Base-by-base conservation (phyloP, 2,888 invertebrate genomes). In the Stictocephala bisonia region DNA sequence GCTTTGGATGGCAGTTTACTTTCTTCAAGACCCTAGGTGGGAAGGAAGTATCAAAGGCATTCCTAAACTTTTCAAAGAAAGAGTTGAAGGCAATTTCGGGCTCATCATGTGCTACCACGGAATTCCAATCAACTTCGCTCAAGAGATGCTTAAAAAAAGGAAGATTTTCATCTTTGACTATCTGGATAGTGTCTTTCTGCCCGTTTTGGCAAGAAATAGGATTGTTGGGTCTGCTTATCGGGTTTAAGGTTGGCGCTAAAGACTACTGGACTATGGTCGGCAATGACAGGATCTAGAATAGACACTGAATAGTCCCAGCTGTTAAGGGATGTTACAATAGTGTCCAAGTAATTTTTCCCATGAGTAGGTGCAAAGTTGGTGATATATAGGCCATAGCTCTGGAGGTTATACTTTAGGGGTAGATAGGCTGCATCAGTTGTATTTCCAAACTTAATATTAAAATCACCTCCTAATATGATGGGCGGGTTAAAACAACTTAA, bases 381-480 rank as follows among this genome's bases (percentile, higher is more conserved):
- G 3, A 60, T 40, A 20, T 40, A 60, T 11, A 60, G 20, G 13
- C 60, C 60, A 51, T 51, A 27, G 11, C 51, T 51, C 3, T 51
- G 51, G 6, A 51, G 11, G 3, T n/a, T n/a, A n/a, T n/a, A n/a
- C n/a, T n/a, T n/a, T n/a, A n/a, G n/a, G n/a, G n/a, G n/a, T n/a
- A n/a, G n/a, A n/a, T n/a, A n/a, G n/a, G n/a, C n/a, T n/a, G n/a
- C n/a, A n/a, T n/a, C n/a, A n/a, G n/a, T n/a, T n/a, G n/a, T n/a
- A n/a, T n/a, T n/a, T n/a, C n/a, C n/a, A n/a, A n/a, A n/a, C n/a
- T n/a, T n/a, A n/a, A n/a, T n/a, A n/a, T n/a, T n/a, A n/a, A n/a
- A n/a, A n/a, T n/a, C n/a, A n/a, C n/a, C n/a, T n/a, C n/a, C n/a
- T n/a, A n/a, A n/a, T n/a, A n/a, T n/a, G n/a, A n/a, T n/a, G n/a